Conservation (phyloP, 2,888 invertebrate species). For the Caenorhabditis uteleia region DNA sequence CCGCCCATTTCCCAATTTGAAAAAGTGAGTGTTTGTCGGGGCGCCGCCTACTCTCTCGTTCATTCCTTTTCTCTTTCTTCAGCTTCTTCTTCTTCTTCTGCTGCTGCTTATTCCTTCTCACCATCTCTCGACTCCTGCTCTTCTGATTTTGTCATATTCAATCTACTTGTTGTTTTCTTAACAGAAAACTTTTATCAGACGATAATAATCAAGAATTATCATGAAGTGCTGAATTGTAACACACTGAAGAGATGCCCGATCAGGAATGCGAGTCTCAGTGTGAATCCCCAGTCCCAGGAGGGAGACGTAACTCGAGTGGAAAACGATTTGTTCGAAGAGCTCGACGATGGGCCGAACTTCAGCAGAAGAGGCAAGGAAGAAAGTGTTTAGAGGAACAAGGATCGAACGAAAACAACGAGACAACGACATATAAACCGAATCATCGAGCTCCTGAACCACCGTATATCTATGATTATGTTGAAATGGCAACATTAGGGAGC, state of each 20-base stretch:
- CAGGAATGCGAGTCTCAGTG: background rate
- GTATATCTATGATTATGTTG: conserved; percentile 37
- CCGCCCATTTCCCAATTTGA: too few relatives aligned
- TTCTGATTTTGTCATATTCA: too few relatives aligned
- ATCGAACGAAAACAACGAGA: background rate
- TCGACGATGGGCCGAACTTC: conserved; percentile 56
- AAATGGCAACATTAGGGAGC: conserved; percentile 28
- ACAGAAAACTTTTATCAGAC: too few relatives aligned
- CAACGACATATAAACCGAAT: conserved; percentile 1
- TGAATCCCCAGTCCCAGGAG: background rate
- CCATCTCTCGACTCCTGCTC: too few relatives aligned
- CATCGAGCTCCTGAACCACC: conserved; percentile 28
- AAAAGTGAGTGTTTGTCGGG: too few relatives aligned
- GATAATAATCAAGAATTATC: conserved; percentile 15
- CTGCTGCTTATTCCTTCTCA: too few relatives aligned
- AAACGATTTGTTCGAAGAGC: conserved; percentile 71
- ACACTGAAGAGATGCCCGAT: background rate
- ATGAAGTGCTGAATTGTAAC: conserved; percentile 14
- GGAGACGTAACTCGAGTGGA: conserved; percentile 75
- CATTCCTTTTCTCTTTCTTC: too few relatives aligned
- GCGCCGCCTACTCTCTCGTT: too few relatives aligned
- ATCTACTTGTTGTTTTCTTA: too few relatives aligned
- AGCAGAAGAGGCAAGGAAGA: conserved; percentile 37
- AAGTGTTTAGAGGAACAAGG: conserved; percentile 14
- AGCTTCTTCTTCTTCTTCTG: too few relatives aligned